These are phyloP conservation scores for Calosoma granatense DNA, from an alignment of 1,140 invertebrate species.

Conservation along the genomic window DNA sequence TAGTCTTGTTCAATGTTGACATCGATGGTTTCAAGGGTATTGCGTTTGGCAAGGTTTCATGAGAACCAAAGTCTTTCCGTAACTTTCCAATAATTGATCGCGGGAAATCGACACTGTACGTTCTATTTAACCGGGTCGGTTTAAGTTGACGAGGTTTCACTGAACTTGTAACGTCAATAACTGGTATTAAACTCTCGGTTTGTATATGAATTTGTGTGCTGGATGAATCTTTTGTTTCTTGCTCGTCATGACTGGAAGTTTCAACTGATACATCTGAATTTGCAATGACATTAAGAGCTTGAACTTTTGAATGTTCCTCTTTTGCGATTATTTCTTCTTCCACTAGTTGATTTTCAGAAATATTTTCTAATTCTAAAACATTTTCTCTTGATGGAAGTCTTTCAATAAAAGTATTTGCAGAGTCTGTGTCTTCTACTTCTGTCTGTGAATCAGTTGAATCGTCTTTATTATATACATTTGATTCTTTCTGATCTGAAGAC, in stretches of 20 bases:
- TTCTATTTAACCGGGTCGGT: slow-evolving; percentile 19
- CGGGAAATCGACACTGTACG: slow-evolving; percentile 21
- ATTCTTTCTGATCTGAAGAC: background rate
- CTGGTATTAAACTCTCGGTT: slow-evolving; percentile 23
- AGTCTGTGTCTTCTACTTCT: background rate
- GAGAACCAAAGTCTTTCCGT: slow-evolving; percentile 19
- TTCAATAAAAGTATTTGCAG: background rate
- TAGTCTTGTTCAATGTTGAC: slow-evolving; percentile 13
- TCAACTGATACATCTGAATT: background rate
- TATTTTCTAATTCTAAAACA: background rate
- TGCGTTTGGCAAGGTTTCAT: slow-evolving; percentile 21
- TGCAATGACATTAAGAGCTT: background rate
- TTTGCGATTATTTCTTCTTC: slow-evolving; percentile 8
- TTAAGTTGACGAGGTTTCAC: slow-evolving; percentile 13
- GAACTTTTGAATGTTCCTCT: background rate
- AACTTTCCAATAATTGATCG: slow-evolving; percentile 18
- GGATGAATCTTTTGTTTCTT: background rate
- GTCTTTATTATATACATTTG: background rate
- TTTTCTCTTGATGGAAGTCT: background rate
- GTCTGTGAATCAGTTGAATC: no score
- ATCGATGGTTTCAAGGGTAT: no score
- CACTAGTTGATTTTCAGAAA: background rate
- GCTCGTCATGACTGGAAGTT: background rate
- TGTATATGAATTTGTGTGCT: background rate
- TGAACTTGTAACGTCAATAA: slow-evolving; percentile 26